These are phyloP conservation scores for Chorisops tibialis DNA, from an alignment of 2,888 invertebrate species.

Conservation along the genomic window DNA sequence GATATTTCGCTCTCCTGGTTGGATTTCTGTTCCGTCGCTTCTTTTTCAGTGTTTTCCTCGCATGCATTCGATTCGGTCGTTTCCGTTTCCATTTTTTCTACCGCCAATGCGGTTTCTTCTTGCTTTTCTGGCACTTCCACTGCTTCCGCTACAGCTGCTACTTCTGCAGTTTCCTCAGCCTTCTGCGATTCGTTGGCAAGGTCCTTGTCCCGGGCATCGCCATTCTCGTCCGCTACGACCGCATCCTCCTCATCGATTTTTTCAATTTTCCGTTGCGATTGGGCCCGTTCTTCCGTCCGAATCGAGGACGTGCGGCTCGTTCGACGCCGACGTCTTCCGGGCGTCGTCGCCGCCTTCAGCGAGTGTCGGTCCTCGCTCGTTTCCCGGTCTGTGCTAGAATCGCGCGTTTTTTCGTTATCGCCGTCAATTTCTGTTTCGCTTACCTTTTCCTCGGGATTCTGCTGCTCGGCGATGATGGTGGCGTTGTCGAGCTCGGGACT, in stretches of 20 bases:
- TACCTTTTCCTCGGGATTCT: constrained; percentile 39
- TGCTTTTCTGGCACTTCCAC: not conserved
- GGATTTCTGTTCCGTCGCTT: not conserved
- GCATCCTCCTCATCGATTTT: constrained; percentile 34
- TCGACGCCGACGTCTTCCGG: constrained; percentile 21
- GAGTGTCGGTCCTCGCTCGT: constrained; percentile 23
- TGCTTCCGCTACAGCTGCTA: not conserved
- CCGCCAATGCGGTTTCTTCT: not conserved
- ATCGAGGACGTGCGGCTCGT: constrained; percentile 1
- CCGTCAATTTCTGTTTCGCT: constrained; percentile 32
- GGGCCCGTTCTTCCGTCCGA: not conserved
- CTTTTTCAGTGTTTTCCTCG: not conserved
- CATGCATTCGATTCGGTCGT: not conserved
- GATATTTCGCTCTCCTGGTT: too few relatives aligned
- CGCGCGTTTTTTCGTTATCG: constrained; percentile 31
- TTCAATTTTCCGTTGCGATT: constrained; percentile 7
- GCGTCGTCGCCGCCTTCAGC: too few relatives aligned
- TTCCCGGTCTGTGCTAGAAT: constrained; percentile 34
- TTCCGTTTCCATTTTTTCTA: not conserved
- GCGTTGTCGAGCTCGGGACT: constrained; percentile 42
- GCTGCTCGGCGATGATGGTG: constrained; percentile 36
- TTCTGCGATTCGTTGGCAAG: not conserved
- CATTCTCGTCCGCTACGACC: constrained; percentile 54
- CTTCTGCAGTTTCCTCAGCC: not conserved
- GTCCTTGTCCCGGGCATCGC: constrained; percentile 39